Evolutionary conservation across 2,113 vertebrate genomes (phyloP).

Genomic region (Pandion haliaetus): DNA sequence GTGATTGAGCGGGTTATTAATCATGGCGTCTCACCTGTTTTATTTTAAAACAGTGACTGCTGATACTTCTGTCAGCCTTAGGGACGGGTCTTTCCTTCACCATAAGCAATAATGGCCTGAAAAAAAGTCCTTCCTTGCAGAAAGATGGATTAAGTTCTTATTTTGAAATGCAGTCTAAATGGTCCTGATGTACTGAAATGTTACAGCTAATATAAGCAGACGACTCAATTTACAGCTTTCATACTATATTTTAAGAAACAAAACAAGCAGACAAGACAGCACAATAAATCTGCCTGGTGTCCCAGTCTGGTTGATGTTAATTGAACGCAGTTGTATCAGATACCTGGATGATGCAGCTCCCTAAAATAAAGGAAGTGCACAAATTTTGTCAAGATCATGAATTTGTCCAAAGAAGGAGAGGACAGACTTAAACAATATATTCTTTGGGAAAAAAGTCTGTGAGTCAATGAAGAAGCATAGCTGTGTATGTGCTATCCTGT

Average conservation of each 20-base stretch:
- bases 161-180: conserved; percentile 37
- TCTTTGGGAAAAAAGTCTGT: background rate
- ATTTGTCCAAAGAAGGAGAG: background rate
- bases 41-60: background rate
- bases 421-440: background rate
- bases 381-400: background rate
- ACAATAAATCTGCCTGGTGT: conserved; percentile 42
- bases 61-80: background rate
- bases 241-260: conserved; percentile 50
- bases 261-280: conserved; percentile 36
- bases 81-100: background rate
- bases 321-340: conserved; percentile 13
- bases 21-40: background rate
- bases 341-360: background rate
- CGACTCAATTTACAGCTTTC: conserved; percentile 65
- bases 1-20: background rate
- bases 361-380: background rate
- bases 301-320: conserved; percentile 24
- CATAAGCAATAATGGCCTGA: background rate
- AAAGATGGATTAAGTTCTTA: conserved; percentile 26
- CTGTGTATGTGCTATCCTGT: background rate
- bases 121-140: background rate
- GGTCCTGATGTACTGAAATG: conserved; percentile 27
- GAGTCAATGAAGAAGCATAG: background rate
- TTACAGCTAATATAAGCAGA: conserved; percentile 59